These are phyloP conservation scores for Morus bassanus DNA, from an alignment of 2,797 vertebrate species.

Conservation along the genomic window DNA sequence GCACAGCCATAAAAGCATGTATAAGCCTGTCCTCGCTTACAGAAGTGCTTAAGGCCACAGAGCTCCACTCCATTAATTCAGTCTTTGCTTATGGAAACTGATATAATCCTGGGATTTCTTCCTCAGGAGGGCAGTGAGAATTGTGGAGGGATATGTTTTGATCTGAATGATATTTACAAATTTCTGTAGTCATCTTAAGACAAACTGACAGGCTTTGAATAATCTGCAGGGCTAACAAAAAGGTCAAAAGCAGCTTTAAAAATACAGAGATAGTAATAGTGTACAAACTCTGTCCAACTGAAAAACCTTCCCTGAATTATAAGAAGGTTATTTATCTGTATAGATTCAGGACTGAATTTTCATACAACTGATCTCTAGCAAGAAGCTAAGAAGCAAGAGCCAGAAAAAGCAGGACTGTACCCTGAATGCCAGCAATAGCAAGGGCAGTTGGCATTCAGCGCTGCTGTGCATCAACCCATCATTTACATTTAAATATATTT, in stretches of 20 bases:
- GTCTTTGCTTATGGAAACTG: background rate
- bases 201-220: background rate
- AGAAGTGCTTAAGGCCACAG: background rate
- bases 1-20: background rate
- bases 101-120: background rate
- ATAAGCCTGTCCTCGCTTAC: background rate
- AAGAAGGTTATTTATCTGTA: background rate
- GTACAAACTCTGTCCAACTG: background rate
- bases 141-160: background rate
- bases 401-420: background rate
- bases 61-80: background rate
- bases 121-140: background rate
- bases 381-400: background rate
- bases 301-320: background rate
- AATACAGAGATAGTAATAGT: background rate
- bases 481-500: background rate
- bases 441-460: accelerated
- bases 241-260: background rate
- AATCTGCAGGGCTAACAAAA: background rate
- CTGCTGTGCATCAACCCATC: background rate
- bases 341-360: background rate
- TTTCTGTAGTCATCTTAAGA: background rate
- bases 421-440: background rate
- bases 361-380: background rate
- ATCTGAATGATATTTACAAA: background rate